These are phyloP conservation scores for Cyprichromis sp. DNA, from an alignment of 2,113 vertebrate genomes.

Conservation along the genomic window DNA sequence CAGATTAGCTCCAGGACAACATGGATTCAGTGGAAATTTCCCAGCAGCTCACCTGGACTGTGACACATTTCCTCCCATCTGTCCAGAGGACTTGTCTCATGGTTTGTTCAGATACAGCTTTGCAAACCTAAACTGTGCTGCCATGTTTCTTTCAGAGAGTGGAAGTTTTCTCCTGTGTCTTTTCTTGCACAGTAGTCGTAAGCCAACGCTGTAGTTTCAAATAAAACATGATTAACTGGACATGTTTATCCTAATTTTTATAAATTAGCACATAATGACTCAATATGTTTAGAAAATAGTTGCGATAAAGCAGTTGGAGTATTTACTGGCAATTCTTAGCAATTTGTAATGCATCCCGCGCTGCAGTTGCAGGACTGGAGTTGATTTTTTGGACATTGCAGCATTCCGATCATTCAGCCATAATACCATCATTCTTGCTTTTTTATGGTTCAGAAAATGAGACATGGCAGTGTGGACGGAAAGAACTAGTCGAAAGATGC, in stretches of 20 bases:
- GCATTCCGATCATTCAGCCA: neutral
- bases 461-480: neutral
- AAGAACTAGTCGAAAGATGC: neutral
- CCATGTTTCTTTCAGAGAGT: neutral
- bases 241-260: neutral
- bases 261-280: neutral
- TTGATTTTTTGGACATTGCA: neutral
- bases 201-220: accelerated
- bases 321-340: neutral
- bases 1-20: accelerated
- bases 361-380: neutral
- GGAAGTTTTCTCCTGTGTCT: neutral
- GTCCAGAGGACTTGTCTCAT: neutral
- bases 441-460: neutral
- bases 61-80: neutral
- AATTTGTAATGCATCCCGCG: neutral
- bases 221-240: neutral
- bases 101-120: neutral
- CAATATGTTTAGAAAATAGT: neutral
- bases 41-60: neutral
- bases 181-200: neutral
- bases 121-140: neutral
- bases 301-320: neutral
- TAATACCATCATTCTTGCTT: accelerated
- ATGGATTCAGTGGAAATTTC: neutral